Conservation (phyloP, 1,140 invertebrate genomes). For the Drosophila kanapiae region DNA sequence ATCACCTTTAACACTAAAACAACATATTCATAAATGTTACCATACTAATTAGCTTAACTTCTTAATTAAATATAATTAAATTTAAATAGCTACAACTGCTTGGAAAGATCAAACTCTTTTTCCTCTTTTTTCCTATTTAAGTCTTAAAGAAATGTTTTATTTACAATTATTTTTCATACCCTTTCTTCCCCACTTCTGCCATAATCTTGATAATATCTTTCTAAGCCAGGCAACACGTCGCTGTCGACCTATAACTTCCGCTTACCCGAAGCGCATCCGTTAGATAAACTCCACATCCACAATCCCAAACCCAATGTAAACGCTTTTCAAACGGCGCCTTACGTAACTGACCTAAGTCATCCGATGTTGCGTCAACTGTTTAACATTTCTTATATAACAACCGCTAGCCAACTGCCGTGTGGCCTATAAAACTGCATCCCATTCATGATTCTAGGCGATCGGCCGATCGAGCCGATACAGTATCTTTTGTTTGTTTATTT, state of each 20-base stretch:
- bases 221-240: conserved; percentile 2
- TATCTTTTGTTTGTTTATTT: conserved; percentile 60
- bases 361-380: conserved; percentile 44
- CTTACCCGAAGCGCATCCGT: conserved; percentile 35
- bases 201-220: conserved; percentile 1
- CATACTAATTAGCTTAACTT: neutral
- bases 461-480: conserved; percentile 39
- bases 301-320: conserved; percentile 13
- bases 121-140: neutral
- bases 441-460: conserved; percentile 73
- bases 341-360: conserved; percentile 77
- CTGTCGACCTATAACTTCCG: conserved; percentile 30
- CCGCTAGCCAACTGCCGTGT: conserved; percentile 27
- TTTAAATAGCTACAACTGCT: too few species aligned
- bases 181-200: too few species aligned
- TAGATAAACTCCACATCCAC: conserved; percentile 38
- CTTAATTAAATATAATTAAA: too few species aligned
- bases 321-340: conserved; percentile 35
- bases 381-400: conserved; percentile 64
- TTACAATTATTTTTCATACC: neutral
- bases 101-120: too few species aligned
- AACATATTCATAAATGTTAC: too few species aligned
- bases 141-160: neutral
- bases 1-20: too few species aligned
- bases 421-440: conserved; percentile 48